phyloP scores from a whole-genome alignment of 1,140 invertebrate species.

The Notospermus geniculatus region DNA sequence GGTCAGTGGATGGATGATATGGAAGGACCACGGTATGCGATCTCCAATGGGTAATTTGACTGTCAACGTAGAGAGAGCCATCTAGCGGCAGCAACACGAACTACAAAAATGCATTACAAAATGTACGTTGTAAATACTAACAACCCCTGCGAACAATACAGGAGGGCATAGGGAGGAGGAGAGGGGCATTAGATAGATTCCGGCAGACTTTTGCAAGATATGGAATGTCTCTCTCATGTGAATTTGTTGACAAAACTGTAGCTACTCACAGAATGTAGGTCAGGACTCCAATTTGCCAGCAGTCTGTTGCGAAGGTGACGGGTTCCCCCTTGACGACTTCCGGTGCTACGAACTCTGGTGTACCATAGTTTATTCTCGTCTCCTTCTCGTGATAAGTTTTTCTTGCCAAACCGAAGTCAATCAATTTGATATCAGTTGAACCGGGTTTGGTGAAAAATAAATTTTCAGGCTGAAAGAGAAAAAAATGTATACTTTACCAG shows the following conservation, averaged over 20 bases:
- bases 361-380: slow-evolving; percentile 72
- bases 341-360: slow-evolving; percentile 90
- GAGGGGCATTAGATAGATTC: no score
- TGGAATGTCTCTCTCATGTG: no score
- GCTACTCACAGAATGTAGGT: slow-evolving; percentile 92
- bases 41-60: no score
- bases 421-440: slow-evolving; percentile 90
- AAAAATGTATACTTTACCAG: slow-evolving; percentile 8
- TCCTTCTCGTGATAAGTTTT: slow-evolving; percentile 67
- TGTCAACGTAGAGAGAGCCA: no score
- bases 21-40: no score
- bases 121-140: no score
- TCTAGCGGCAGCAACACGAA: no score
- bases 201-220: no score
- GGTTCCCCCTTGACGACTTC: slow-evolving; percentile 73
- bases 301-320: slow-evolving; percentile 70
- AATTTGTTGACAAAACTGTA: background rate
- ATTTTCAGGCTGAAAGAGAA: slow-evolving; percentile 81
- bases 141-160: no score
- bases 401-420: slow-evolving; percentile 76
- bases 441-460: slow-evolving; percentile 86
- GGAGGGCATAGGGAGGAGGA: no score
- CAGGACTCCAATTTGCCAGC: slow-evolving; percentile 98
- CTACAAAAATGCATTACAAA: no score
- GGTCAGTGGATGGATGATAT: no score